phyloP scores from a whole-genome alignment of 2,888 invertebrate genomes.

The Dicyrtoma fusca region DNA sequence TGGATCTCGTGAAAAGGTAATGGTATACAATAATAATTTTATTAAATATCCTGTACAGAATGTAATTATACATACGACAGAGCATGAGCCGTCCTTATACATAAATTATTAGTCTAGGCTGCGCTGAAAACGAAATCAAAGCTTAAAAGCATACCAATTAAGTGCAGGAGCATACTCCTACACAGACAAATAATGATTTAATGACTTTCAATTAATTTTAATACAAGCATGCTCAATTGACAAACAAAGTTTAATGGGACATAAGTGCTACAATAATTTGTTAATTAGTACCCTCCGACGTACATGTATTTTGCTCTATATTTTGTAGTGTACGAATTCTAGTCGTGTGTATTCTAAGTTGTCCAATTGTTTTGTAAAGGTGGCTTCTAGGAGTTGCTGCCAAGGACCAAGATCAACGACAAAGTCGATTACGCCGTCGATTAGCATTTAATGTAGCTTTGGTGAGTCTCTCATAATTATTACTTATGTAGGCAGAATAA shows the following conservation, averaged over 20 bases:
- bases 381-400: slow-evolving; percentile 6
- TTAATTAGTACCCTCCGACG: neutral
- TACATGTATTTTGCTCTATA: neutral
- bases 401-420: slow-evolving; percentile 42
- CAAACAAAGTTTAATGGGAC: too few relatives aligned
- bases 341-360: neutral
- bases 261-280: too few relatives aligned
- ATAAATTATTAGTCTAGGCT: too few relatives aligned
- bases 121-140: too few relatives aligned
- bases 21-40: slow-evolving; percentile 42
- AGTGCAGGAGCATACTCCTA: neutral
- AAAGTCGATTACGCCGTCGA: slow-evolving; percentile 39
- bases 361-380: neutral
- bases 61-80: too few relatives aligned
- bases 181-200: too few relatives aligned
- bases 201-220: too few relatives aligned
- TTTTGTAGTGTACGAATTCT: neutral
- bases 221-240: too few relatives aligned
- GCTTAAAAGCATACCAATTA: too few relatives aligned
- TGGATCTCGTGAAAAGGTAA: slow-evolving; percentile 71
- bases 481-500: too few relatives aligned
- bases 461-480: slow-evolving; percentile 46
- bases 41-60: too few relatives aligned
- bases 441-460: slow-evolving; percentile 45
- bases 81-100: too few relatives aligned